A percentile compares a stretch with the other conserved stretches of the same genome.
Conservation (phyloP, 2,797 vertebrate genomes). For the Bradypodion pumilum region DNA sequence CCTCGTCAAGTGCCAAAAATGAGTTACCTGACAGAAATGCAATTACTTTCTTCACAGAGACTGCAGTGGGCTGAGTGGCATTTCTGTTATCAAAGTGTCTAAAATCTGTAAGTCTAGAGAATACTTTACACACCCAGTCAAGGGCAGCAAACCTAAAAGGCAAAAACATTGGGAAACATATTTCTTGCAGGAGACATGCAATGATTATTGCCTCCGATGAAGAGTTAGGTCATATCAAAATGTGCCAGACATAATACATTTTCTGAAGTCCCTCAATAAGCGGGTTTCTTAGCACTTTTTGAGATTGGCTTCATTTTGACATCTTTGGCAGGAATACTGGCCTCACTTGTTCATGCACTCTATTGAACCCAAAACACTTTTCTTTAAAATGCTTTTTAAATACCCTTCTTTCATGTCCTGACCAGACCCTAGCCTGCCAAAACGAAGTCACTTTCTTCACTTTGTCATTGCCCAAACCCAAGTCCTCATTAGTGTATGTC, state of each 20-base stretch:
- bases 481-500: too few species aligned
- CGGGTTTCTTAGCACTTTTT: background rate
- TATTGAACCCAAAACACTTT: too few species aligned
- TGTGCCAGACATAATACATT: background rate
- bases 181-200: background rate
- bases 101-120: background rate
- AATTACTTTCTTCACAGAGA: background rate
- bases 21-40: background rate
- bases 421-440: too few species aligned
- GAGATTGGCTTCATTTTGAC: background rate
- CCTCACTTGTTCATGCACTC: too few species aligned
- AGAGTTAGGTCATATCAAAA: background rate
- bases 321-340: background rate
- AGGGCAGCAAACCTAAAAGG: background rate
- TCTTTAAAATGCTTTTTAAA: too few species aligned
- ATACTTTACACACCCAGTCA: background rate
- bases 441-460: too few species aligned
- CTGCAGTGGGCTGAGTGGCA: background rate
- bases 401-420: too few species aligned
- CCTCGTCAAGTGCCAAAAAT: constrained; percentile 1
- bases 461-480: too few species aligned
- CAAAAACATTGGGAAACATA: background rate
- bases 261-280: background rate
- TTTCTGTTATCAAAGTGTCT: background rate
- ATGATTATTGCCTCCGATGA: constrained; percentile 8